These are phyloP conservation scores for Eueides isabella DNA, from an alignment of 1,140 invertebrate species.

Conservation along the genomic window DNA sequence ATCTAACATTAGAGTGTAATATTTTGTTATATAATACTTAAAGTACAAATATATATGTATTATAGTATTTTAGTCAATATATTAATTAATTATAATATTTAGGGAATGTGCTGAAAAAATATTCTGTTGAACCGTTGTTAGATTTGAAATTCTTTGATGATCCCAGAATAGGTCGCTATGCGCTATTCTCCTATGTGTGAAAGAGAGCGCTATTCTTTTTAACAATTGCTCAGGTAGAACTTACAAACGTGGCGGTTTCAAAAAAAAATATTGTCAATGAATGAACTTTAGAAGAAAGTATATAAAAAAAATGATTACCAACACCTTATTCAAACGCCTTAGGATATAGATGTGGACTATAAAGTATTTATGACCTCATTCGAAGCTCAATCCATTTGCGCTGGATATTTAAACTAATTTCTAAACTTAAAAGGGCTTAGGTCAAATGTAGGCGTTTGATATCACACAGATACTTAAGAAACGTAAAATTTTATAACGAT, in stretches of 20 bases:
- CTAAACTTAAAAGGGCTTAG: constrained; percentile 39
- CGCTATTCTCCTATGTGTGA: constrained; percentile 39
- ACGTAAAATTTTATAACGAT: not conserved
- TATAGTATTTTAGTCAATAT: not conserved
- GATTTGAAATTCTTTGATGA: constrained; percentile 51
- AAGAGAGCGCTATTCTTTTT: constrained; percentile 49
- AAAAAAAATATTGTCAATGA: constrained; percentile 33
- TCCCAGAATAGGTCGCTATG: constrained; percentile 54
- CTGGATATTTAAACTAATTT: constrained; percentile 38
- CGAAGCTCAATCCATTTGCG: constrained; percentile 28
- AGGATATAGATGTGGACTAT: constrained; percentile 7
- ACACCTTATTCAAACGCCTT: not conserved
- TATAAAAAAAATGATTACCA: constrained; percentile 1
- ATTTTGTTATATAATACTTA: not conserved
- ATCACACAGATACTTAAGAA: not conserved
- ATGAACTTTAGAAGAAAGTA: constrained; percentile 13
- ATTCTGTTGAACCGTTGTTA: constrained; percentile 33
- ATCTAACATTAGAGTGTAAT: not conserved
- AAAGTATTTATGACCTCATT: constrained; percentile 33
- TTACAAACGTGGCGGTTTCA: constrained; percentile 47
- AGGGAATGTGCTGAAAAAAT: constrained; percentile 4
- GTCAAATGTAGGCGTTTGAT: constrained; percentile 41
- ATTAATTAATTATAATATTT: not conserved
- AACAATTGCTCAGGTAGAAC: constrained; percentile 67
- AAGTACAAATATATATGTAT: not conserved